Evolutionary conservation across 1,140 invertebrate genomes (phyloP), one percentile per base, ranked within the genome.

Genomic region (Sitodiplosis mosellana): DNA sequence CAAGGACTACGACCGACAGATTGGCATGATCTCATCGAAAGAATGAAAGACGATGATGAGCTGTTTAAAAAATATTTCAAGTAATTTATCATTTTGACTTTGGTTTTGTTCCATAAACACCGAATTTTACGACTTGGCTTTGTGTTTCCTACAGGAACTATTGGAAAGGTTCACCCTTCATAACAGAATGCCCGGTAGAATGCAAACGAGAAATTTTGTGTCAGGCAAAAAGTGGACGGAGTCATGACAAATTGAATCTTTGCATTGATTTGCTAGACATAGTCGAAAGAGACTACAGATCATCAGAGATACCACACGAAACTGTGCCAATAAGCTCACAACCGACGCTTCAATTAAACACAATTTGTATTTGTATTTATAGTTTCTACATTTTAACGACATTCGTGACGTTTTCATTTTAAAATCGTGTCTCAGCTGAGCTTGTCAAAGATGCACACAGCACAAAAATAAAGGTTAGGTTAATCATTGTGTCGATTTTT

Each of bases 11-110:
- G 80, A 38, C 85, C 87, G 0, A 68, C 74, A 52, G 83, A 87
- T 57, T 89, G 86, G 86, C 78, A 88, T 59, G 73, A 75, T 44
- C 70, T 89, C 14, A 76, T 88, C 34, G 76, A 83, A 50, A 76
- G 78, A 56, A 82, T 91, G 74, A 75, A 78, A n/a, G 74, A 77
- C 45, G 83, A 89, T 64, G 78, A 81, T 51, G 73, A 77, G 34
- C 59, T 86, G 5, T 91, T 90, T 59, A 79, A 87, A 61, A 67
- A 80, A 49, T 89, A 87, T 64, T 83, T 83, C 62, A 87, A 83
- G 83, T 88, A 66, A 59, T 53, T 42, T 38, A 18, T 36, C 34
- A 36, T n/a, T 10, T 36, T 10, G n/a, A 36, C n/a, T 36, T 10
- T 10, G 34, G n/a, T 36, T 36, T 10, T n/a, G n/a, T 36, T 36